These are phyloP conservation scores for Orussus abietinus DNA, from an alignment of 1,140 invertebrate species.

Conservation along the genomic window DNA sequence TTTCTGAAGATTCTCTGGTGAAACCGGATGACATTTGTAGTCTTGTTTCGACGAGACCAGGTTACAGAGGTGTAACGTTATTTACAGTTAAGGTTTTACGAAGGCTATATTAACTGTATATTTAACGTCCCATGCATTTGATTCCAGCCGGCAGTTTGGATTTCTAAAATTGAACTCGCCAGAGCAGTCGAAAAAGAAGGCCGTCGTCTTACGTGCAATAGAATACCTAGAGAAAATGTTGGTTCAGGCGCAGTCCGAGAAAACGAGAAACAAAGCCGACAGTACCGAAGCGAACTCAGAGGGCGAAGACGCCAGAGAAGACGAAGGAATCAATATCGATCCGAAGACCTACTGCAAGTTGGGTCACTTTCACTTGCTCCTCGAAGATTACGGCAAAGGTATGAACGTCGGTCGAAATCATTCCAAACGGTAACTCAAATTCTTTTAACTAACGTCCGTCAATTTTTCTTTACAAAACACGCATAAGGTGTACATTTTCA, in stretches of 20 bases:
- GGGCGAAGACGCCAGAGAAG: constrained; percentile 49
- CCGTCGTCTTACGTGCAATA: constrained; percentile 74
- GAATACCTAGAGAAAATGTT: constrained; percentile 82
- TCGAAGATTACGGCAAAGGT: constrained; percentile 91
- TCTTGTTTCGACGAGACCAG: too few species aligned
- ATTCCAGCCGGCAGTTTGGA: constrained; percentile 78
- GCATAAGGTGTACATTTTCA: neutral
- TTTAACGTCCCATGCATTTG: too few species aligned
- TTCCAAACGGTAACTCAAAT: neutral
- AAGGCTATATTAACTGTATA: too few species aligned
- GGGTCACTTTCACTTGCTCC: constrained; percentile 87
- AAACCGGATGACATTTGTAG: too few species aligned
- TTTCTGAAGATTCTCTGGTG: too few species aligned
- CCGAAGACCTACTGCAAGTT: constrained; percentile 89
- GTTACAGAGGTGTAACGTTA: too few species aligned
- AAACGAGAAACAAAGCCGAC: constrained; percentile 49
- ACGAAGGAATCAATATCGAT: constrained; percentile 74
- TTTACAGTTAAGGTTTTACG: too few species aligned
- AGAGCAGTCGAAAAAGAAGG: constrained; percentile 73
- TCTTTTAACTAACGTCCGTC: neutral
- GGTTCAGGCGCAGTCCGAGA: constrained; percentile 68
- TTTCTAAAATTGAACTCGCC: constrained; percentile 73
- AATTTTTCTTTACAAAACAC: constrained; percentile 3
- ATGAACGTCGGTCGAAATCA: constrained; percentile 14
- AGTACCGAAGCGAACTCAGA: constrained; percentile 50